Conservation (phyloP, 2,888 invertebrate genomes). For the Suillia variegata region DNA sequence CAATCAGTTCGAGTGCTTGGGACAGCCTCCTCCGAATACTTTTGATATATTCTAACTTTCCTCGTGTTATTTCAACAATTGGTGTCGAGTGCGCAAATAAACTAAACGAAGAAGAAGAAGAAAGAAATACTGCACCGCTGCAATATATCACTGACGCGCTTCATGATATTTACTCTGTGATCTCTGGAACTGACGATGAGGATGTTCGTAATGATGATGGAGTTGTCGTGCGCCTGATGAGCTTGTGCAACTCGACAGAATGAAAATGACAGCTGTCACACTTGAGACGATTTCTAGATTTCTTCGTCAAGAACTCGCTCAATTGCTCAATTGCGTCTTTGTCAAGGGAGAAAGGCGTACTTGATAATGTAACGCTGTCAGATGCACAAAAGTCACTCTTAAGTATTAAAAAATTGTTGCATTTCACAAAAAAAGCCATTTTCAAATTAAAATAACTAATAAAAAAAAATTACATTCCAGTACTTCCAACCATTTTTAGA, state of each 20-base stretch:
- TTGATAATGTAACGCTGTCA: neutral
- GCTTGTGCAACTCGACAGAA: conserved; percentile 27
- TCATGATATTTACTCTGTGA: too few species aligned
- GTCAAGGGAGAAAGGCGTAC: too few species aligned
- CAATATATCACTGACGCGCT: too few species aligned
- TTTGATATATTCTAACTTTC: neutral
- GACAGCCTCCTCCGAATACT: neutral
- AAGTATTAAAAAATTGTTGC: neutral
- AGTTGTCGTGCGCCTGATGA: conserved; percentile 1
- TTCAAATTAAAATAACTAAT: too few species aligned
- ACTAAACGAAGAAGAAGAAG: neutral
- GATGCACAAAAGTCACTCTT: conserved; percentile 1
- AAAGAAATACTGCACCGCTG: neutral
- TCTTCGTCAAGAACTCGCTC: too few species aligned
- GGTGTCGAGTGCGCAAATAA: neutral
- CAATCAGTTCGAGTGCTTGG: conserved; percentile 14
- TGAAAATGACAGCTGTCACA: conserved; percentile 46
- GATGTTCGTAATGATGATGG: neutral
- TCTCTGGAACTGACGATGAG: neutral
- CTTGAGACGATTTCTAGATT: conserved; percentile 53
- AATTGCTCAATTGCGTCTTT: too few species aligned
- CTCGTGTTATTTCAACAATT: conserved; percentile 5
- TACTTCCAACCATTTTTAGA: too few species aligned
- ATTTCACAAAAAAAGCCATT: too few species aligned
- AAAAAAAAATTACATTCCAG: too few species aligned